Evolutionary conservation across 2,888 invertebrate species (phyloP).

Genomic region (Netelia melanura): DNA sequence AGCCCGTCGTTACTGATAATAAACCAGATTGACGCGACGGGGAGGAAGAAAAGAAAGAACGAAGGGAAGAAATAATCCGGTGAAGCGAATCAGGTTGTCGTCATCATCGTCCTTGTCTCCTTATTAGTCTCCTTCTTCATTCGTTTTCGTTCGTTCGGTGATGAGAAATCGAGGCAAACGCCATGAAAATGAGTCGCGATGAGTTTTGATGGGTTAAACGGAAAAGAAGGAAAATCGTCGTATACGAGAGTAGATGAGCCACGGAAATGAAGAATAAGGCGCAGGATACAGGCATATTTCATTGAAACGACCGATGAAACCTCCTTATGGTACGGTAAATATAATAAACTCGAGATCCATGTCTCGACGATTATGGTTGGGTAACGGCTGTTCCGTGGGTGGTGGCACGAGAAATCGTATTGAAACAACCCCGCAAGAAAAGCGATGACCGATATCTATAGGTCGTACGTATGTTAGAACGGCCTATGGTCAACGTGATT

Average conservation of each 20-base stretch:
- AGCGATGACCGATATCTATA: conserved; percentile 49
- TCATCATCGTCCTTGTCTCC: conserved; percentile 12
- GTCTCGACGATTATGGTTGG: conserved; percentile 81
- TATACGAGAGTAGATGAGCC: conserved; percentile 46
- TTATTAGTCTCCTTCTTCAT: conserved; percentile 7
- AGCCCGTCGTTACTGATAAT: conserved; percentile 33
- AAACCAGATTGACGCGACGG: conserved; percentile 2
- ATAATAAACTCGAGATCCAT: conserved; percentile 84
- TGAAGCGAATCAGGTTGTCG: background rate
- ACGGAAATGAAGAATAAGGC: conserved; percentile 58
- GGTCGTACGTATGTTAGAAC: background rate
- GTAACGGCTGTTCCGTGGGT: conserved; percentile 70
- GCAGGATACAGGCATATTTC: conserved; percentile 53
- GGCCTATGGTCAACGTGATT: conserved; percentile 21
- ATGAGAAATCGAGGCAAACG: conserved; percentile 43
- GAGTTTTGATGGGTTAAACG: background rate
- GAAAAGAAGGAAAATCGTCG: background rate
- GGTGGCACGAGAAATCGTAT: conserved; percentile 76
- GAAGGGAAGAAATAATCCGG: background rate
- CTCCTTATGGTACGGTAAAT: conserved; percentile 83
- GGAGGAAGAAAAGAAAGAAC: background rate
- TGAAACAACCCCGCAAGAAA: conserved; percentile 71
- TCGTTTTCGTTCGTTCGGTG: conserved; percentile 20
- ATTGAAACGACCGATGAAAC: conserved; percentile 82
- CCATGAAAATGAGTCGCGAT: conserved; percentile 32